Conservation (phyloP, 2,797 vertebrate genomes). For the Acanthopagrus latus region DNA sequence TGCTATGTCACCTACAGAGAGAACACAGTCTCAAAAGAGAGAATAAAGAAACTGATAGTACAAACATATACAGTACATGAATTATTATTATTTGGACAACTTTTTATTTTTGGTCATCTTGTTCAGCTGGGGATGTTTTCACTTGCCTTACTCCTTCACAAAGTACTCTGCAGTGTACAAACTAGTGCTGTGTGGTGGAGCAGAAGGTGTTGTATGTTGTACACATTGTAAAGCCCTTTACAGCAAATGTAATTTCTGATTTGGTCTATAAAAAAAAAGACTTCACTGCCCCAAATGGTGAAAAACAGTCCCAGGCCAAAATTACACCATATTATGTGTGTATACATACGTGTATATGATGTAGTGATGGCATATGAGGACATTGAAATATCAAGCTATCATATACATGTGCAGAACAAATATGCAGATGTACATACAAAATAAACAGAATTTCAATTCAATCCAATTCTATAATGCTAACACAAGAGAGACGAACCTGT, state of each 20-base stretch:
- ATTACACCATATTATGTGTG: background rate
- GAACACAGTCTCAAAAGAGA: background rate
- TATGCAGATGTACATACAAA: background rate
- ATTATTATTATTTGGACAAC: background rate
- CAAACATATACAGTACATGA: slow-evolving; percentile 7
- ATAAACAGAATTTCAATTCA: background rate
- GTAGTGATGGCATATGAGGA: background rate
- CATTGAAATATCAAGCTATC: background rate
- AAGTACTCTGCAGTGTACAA: too few relatives aligned
- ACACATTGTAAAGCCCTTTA: background rate
- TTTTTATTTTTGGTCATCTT: background rate
- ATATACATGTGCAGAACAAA: background rate
- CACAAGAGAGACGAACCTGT: too few relatives aligned
- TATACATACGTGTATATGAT: too few relatives aligned
- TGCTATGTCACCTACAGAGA: background rate
- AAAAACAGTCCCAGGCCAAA: background rate
- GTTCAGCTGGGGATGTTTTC: background rate
- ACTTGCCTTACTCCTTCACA: too few relatives aligned
- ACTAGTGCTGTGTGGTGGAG: too few relatives aligned
- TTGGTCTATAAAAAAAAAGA: too few relatives aligned
- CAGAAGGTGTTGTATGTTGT: too few relatives aligned
- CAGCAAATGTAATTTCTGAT: too few relatives aligned
- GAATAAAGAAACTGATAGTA: background rate
- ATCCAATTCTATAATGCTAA: background rate
- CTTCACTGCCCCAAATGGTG: background rate